Evolutionary conservation across 2,888 invertebrate genomes (phyloP), one percentile per base, ranked within the genome.

Genomic region (Matsumyia berberina): DNA sequence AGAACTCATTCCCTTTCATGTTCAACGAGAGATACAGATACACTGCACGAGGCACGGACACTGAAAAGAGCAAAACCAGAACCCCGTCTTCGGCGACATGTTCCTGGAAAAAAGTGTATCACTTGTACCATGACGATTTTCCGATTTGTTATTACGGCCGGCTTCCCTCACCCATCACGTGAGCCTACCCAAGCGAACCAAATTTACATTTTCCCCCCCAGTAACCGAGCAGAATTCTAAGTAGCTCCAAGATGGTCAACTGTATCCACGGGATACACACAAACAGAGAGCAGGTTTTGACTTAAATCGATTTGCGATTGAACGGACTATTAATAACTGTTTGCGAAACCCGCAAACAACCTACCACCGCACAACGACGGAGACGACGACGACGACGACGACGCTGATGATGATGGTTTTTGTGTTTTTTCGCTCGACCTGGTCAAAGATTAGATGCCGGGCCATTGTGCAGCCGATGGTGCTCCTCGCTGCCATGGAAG

Each of bases 91-190:
- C n/a, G n/a, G n/a, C 15, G 70, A 46, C 58, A 66, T 78, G 78
- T 83, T 83, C 78, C 64, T 69, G 73, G 83, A 83, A 83, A 77
- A 70, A 85, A 60, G 44, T 79, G 85, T 85, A 79, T 85, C 85
- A 85, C 80, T 79, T 85, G 85, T 79, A 60, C 57, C 79, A 80
- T 85, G 85, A 80, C 85, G 85, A 85, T 79, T 85, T 85, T 79
- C 74, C 85, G 79, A 85, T 79, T 79, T 80, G 70, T 83, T 66
- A 60, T 73, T 67, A 37, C 42, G 29, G 8, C 12, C 8, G 44
- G 5, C 19, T 57, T 29, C 12, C 33, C 9, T 44, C 35, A 58
- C 17, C 49, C 57, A 53, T 73, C 60, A 49, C 51, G 67, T 74
- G 55, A 69, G 49, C 9, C 57, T 31, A 49, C 51, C 58, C 42